Evolutionary conservation across 1,140 invertebrate genomes (phyloP).

Genomic region (Vanessa tameamea): DNA sequence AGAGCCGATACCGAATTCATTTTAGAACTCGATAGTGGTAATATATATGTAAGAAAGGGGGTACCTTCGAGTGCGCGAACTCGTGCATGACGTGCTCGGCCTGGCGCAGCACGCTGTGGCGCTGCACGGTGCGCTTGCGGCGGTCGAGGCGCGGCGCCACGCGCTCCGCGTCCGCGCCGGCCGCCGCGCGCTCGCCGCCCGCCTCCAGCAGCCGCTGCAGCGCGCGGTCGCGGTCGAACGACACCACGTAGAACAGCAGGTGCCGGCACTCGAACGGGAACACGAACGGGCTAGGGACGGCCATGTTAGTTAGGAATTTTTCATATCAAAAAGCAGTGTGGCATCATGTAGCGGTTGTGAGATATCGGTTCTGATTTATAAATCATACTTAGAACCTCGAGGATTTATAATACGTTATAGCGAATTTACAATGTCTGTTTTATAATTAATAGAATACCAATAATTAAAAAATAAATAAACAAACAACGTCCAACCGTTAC

Average conservation of each 20-base stretch:
- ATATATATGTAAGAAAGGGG: not conserved
- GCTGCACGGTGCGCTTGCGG: constrained; percentile 94
- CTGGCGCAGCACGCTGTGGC: constrained; percentile 96
- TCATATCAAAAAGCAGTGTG: no score
- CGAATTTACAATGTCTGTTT: no score
- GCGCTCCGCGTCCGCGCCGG: constrained; percentile 56
- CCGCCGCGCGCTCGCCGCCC: constrained; percentile 73
- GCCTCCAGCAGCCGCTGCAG: constrained; percentile 94
- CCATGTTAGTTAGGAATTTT: not conserved
- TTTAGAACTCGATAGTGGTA: no score
- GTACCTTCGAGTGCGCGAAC: constrained; percentile 90
- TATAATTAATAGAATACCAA: no score
- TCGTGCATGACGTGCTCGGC: constrained; percentile 97
- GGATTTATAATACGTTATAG: no score
- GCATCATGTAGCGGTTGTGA: no score
- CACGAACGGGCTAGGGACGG: constrained; percentile 89
- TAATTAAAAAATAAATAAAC: no score
- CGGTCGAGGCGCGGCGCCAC: constrained; percentile 96
- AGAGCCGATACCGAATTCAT: no score
- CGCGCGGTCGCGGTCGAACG: constrained; percentile 97
- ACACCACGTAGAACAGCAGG: constrained; percentile 96
- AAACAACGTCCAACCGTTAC: no score
- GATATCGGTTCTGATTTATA: not conserved
- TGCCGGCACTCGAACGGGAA: constrained; percentile 98
- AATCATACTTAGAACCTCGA: not conserved